These are phyloP conservation scores for Raja brachyura DNA, from an alignment of 2,113 vertebrate genomes.

Conservation along the genomic window DNA sequence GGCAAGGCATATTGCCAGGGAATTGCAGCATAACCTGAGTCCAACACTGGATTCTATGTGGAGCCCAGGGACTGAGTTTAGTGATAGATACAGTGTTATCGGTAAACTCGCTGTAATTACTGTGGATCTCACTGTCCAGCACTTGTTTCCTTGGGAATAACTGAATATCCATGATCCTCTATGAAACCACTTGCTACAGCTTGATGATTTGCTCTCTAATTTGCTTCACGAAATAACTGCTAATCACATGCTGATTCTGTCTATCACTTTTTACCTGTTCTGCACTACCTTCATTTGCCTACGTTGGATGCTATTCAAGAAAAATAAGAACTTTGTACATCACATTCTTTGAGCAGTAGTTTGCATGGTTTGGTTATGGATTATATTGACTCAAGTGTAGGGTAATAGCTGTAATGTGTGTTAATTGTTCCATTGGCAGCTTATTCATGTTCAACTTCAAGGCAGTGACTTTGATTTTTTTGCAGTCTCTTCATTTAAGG, in stretches of 20 bases:
- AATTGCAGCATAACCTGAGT: no score
- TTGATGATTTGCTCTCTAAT: no score
- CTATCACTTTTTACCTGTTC: not conserved
- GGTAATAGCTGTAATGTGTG: not conserved
- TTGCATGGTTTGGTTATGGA: not conserved
- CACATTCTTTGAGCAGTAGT: not conserved
- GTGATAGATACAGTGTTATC: no score
- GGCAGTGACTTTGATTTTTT: not conserved
- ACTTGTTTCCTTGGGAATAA: no score
- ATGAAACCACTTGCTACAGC: no score
- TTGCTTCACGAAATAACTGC: not conserved
- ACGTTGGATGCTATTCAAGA: not conserved
- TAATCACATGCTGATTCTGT: not conserved
- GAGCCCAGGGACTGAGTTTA: no score
- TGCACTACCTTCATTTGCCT: not conserved
- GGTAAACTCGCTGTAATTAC: no score
- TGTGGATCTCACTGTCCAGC: no score
- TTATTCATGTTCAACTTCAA: not conserved
- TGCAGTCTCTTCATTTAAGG: not conserved
- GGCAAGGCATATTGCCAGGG: no score
- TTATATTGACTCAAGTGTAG: not conserved
- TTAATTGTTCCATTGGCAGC: not conserved
- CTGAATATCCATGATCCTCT: no score
- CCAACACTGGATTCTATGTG: no score
- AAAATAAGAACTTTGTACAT: not conserved